Base-by-base conservation (phyloP, 2,797 vertebrate genomes). In the Cyclopterus lumpus region DNA sequence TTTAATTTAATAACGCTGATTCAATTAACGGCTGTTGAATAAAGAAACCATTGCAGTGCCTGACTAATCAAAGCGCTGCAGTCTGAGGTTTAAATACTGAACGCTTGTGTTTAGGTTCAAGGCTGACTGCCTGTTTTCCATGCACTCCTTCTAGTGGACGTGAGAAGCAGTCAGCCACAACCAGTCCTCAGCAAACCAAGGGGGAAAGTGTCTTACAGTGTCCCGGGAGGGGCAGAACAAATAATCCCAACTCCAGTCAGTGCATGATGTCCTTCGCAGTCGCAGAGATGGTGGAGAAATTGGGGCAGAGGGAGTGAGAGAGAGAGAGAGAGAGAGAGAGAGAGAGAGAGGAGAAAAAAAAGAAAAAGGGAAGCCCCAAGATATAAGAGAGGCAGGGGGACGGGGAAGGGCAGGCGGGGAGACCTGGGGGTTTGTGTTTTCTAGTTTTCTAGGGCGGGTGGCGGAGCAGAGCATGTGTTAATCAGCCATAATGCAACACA, bases 401-500 rank as follows among this genome's bases (percentile, higher is more conserved):
- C 6, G 5, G 60, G 53, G 34, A 49, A 22, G 58, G 24, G 67
- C 53, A n/a, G 11, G 42, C 53, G 36, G 71, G 60, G 58, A 87
- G 77, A 82, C 73, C 84, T 75, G 77, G 49, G 76, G 75, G 82
- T 75, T 82, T 79, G 80, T 67, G 57, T 88, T 87, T 85, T 80
- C 76, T 80, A n/a, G 57, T 88, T 87, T 85, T 80, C 76, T 80
- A n/a, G 57, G 67, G 74, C 42, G 54, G 84, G 77, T 86, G 79
- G 82, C 28, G 22, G 78, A 89, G 81, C 71, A 62, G 81, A 90
- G 84, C 84, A 90, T 91, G 90, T 90, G 90, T 91, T 93, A 89
- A 92, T 92, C 85, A 89, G 86, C 86, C 85, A 80, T 87, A 91
- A 93, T 89, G 84, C 84, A 85, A 91, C 82, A 58, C 81, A 89